Conservation (phyloP, 2,113 vertebrate genomes). For the Triplophysa tibetana region DNA sequence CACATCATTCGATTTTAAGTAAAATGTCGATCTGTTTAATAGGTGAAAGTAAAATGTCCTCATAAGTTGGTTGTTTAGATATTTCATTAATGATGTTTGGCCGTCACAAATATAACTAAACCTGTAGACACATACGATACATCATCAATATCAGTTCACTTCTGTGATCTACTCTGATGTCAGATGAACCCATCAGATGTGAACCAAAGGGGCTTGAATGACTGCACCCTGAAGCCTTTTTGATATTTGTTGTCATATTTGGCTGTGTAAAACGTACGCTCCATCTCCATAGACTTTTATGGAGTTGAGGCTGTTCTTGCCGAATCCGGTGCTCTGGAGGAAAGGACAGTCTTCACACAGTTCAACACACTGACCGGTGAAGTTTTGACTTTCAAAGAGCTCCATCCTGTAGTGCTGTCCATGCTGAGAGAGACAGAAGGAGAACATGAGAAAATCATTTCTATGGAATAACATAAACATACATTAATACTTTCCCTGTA, state of each 20-base stretch:
- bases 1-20: too few species aligned
- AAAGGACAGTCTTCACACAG: slow-evolving; percentile 86
- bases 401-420: slow-evolving; percentile 87
- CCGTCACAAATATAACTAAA: too few species aligned
- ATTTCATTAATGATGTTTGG: too few species aligned
- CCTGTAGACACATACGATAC: too few species aligned
- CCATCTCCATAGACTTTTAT: slow-evolving; percentile 87
- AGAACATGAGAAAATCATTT: background rate
- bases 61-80: too few species aligned
- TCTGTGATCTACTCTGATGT: background rate
- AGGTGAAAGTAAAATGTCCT: too few species aligned
- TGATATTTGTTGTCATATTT: background rate
- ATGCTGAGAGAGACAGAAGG: slow-evolving; percentile 67
- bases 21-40: too few species aligned
- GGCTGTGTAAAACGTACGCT: slow-evolving; percentile 76
- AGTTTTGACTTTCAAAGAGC: slow-evolving; percentile 85
- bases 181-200: background rate
- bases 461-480: background rate
- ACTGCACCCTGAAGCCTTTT: slow-evolving; percentile 56
- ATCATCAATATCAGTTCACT: too few species aligned
- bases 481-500: too few species aligned
- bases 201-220: background rate
- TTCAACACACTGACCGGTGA: slow-evolving; percentile 85
- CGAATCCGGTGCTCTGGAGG: slow-evolving; percentile 84
- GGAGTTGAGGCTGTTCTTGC: slow-evolving; percentile 85